A percentile compares a stretch with the other conserved stretches of the same genome.
These are phyloP conservation scores for Anniella stebbinsi DNA, from an alignment of 2,797 vertebrate genomes.

Conservation along the genomic window DNA sequence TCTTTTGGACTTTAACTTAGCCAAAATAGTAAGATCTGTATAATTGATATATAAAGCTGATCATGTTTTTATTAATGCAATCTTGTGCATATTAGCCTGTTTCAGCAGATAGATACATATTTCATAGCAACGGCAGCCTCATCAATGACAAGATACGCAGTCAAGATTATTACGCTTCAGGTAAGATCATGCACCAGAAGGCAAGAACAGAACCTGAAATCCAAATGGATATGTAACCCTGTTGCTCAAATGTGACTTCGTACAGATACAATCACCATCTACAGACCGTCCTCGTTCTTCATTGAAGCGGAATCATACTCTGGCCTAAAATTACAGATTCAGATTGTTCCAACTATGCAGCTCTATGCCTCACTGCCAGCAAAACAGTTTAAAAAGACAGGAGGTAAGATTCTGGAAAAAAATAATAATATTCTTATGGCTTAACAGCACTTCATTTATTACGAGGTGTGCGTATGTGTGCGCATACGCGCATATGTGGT, in stretches of 20 bases:
- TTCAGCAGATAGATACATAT: constrained; percentile 64
- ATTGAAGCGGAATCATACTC: background rate
- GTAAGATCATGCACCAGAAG: background rate
- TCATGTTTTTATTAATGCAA: background rate
- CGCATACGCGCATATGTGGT: too few relatives aligned
- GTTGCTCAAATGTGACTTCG: background rate
- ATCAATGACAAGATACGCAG: constrained; percentile 56
- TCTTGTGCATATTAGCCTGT: constrained; percentile 49
- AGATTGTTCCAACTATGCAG: constrained; percentile 59
- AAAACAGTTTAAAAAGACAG: constrained; percentile 47
- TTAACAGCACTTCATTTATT: background rate
- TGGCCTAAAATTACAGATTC: background rate
- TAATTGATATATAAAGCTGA: background rate
- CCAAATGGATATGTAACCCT: background rate
- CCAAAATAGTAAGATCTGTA: too few relatives aligned
- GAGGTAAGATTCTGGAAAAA: background rate
- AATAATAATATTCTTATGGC: background rate
- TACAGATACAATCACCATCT: constrained; percentile 11
- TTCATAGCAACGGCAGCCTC: constrained; percentile 65
- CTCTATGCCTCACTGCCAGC: constrained; percentile 68
- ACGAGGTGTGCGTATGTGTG: background rate
- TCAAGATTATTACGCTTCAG: constrained; percentile 28
- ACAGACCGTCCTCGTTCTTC: constrained; percentile 4
- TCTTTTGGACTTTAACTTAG: background rate
- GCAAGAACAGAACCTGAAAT: background rate